Evolutionary conservation across 2,888 invertebrate genomes (phyloP).

Genomic region (Syrista parreyssii): DNA sequence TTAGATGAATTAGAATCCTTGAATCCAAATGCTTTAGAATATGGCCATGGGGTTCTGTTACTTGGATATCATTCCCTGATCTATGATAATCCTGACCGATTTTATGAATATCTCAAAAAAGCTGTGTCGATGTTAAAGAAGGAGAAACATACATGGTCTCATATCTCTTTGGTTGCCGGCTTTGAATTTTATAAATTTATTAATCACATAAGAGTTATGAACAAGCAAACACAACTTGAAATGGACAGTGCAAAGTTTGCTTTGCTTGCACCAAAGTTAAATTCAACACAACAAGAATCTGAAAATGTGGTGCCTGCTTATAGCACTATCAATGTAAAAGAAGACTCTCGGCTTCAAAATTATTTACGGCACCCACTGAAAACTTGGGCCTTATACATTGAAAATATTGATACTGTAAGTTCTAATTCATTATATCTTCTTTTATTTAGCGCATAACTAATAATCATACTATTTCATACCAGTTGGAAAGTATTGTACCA

Average conservation of each 20-base stretch:
- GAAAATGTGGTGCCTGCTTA: slow-evolving; percentile 53
- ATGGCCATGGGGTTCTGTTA: slow-evolving; percentile 45
- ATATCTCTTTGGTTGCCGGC: slow-evolving; percentile 42
- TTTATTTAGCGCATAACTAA: slow-evolving; percentile 1
- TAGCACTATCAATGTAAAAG: slow-evolving; percentile 50
- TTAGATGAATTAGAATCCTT: slow-evolving; percentile 43
- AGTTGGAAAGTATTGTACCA: background rate
- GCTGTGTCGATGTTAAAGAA: slow-evolving; percentile 34
- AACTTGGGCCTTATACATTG: slow-evolving; percentile 46
- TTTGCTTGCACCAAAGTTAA: slow-evolving; percentile 30
- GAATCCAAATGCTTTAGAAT: slow-evolving; percentile 31
- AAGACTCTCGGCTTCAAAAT: slow-evolving; percentile 40
- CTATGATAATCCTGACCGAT: slow-evolving; percentile 28
- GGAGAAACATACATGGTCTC: slow-evolving; percentile 12
- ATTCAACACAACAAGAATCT: slow-evolving; percentile 25
- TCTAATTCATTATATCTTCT: background rate
- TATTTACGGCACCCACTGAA: slow-evolving; percentile 37
- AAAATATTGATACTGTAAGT: slow-evolving; percentile 42
- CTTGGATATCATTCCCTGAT: slow-evolving; percentile 47
- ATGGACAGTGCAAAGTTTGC: slow-evolving; percentile 37
- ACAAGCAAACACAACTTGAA: slow-evolving; percentile 40
- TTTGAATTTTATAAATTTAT: slow-evolving; percentile 51
- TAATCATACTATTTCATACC: background rate
- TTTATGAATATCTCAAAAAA: slow-evolving; percentile 33
- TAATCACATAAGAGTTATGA: slow-evolving; percentile 33